Conservation (phyloP, 2,797 vertebrate species). For the Chrysolophus pictus region DNA sequence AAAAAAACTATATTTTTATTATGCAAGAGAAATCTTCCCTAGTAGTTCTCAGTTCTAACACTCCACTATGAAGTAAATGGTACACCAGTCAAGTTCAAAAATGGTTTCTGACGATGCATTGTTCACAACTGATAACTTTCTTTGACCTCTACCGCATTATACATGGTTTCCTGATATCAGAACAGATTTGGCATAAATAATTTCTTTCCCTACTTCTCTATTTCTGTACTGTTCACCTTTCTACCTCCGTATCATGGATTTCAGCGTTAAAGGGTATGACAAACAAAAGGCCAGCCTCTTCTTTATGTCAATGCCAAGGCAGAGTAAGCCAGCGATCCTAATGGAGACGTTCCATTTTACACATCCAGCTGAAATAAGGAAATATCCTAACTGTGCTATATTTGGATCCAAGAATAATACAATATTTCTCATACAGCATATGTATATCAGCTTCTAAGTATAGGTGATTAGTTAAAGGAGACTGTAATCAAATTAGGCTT, state of each 20-base stretch:
- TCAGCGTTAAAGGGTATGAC: not conserved
- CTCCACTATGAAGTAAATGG: not conserved
- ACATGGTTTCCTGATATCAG: not conserved
- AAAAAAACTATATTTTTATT: not conserved
- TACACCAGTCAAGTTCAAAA: not conserved
- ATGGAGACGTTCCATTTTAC: not conserved
- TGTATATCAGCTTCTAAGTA: not conserved
- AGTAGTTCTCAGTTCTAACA: not conserved
- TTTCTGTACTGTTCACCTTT: not conserved
- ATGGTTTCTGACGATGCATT: not conserved
- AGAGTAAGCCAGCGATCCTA: not conserved
- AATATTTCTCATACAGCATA: not conserved
- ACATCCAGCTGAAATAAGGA: not conserved
- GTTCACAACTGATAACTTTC: not conserved
- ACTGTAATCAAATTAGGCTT: not conserved
- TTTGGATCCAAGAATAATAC: not conserved
- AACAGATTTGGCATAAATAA: not conserved
- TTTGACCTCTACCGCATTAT: not conserved
- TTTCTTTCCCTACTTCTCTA: not conserved
- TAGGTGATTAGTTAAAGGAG: not conserved
- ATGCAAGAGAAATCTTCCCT: not conserved
- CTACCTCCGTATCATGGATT: not conserved
- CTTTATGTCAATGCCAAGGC: not conserved
- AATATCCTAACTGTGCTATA: not conserved
- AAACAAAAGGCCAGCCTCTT: not conserved